Evolutionary conservation across 2,888 invertebrate species (phyloP).

Genomic region (Lottia gigantea): DNA sequence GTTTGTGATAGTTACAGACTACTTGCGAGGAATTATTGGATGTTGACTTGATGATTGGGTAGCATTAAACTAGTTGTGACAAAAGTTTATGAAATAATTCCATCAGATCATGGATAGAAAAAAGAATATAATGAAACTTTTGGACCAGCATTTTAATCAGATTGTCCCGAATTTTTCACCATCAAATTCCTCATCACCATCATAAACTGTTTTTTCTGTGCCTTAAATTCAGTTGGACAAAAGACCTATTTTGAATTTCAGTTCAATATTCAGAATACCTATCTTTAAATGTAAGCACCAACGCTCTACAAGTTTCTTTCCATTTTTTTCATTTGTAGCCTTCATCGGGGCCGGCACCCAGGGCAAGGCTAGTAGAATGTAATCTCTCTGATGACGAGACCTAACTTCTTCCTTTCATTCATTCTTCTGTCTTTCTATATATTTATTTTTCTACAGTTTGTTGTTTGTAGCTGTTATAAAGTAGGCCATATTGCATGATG

Average conservation of each 20-base stretch:
- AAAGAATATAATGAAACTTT: too few relatives aligned
- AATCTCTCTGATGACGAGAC: not conserved
- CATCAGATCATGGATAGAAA: too few relatives aligned
- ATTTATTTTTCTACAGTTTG: slow-evolving; percentile 5
- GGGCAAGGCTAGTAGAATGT: slow-evolving; percentile 8
- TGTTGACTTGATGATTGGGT: too few relatives aligned
- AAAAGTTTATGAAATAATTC: too few relatives aligned
- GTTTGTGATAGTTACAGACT: too few relatives aligned
- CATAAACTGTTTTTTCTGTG: slow-evolving; percentile 14
- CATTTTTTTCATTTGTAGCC: slow-evolving; percentile 4
- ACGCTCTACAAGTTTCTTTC: slow-evolving; percentile 21
- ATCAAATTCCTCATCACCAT: slow-evolving; percentile 17
- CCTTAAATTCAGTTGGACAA: slow-evolving; percentile 11
- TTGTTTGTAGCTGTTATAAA: slow-evolving; percentile 5
- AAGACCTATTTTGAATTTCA: slow-evolving; percentile 19
- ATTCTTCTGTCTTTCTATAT: not conserved
- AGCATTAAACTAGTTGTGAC: too few relatives aligned
- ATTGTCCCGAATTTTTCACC: slow-evolving; percentile 20
- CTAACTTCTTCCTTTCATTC: not conserved
- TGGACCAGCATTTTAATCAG: not conserved
- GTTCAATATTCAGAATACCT: not conserved
- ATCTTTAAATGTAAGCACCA: slow-evolving; percentile 10
- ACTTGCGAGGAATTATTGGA: too few relatives aligned
- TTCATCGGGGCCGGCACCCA: slow-evolving; percentile 1
- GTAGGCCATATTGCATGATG: slow-evolving; percentile 6